Evolutionary conservation across 2,797 vertebrate species (phyloP).

Genomic region (Scleropages formosus): DNA sequence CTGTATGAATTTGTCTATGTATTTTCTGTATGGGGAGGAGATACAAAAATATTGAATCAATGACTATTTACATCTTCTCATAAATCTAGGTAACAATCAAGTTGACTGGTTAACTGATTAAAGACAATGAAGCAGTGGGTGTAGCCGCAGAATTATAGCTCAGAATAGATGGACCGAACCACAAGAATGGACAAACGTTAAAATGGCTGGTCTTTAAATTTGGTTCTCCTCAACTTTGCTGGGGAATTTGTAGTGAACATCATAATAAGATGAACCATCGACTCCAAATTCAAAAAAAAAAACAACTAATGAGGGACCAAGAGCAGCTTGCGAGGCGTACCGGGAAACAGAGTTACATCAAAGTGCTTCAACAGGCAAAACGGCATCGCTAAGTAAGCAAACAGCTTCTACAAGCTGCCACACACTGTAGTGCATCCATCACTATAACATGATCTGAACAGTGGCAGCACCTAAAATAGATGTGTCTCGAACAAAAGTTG

Average conservation of each 20-base stretch:
- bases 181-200: background rate
- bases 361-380: conserved; percentile 56
- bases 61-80: no score
- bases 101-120: no score
- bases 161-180: background rate
- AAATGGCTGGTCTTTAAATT: conserved; percentile 26
- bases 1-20: background rate
- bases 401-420: conserved; percentile 14
- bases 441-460: background rate
- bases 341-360: conserved; percentile 58
- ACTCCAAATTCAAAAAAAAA: conserved; percentile 32
- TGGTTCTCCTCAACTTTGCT: conserved; percentile 33
- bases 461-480: background rate
- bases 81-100: no score
- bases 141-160: background rate
- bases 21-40: background rate
- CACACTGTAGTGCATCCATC: background rate
- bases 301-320: conserved; percentile 67
- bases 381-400: conserved; percentile 41
- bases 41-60: no score
- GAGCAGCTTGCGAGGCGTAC: conserved; percentile 69
- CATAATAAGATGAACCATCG: conserved; percentile 66
- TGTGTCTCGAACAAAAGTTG: background rate
- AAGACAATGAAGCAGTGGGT: no score
- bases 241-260: conserved; percentile 48